Evolutionary conservation across 2,888 invertebrate species (phyloP).

Genomic region (Parnassius orleans): DNA sequence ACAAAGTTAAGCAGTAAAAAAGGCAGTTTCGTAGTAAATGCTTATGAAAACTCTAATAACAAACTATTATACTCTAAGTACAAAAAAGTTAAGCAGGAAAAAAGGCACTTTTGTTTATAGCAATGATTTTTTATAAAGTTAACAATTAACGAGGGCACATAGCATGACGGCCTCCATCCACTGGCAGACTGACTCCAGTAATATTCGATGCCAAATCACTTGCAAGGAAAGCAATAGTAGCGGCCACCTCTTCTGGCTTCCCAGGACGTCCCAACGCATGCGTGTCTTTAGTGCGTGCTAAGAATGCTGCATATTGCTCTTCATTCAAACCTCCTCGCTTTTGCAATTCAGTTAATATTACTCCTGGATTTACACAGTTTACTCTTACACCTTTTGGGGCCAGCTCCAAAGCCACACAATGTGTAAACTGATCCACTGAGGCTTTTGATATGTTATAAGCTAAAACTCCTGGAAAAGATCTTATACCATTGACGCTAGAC

Average conservation of each 20-base stretch:
- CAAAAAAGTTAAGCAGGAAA: constrained; percentile 10
- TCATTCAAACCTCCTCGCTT: constrained; percentile 91
- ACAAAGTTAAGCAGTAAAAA: constrained; percentile 16
- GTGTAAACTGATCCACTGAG: constrained; percentile 96
- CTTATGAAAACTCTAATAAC: constrained; percentile 11
- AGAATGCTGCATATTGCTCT: constrained; percentile 90
- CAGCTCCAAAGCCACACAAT: constrained; percentile 93
- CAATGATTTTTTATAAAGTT: neutral
- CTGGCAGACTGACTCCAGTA: constrained; percentile 93
- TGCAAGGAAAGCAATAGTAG: constrained; percentile 94
- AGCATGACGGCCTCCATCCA: constrained; percentile 97
- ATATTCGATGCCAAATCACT: constrained; percentile 93
- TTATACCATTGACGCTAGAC: constrained; percentile 95
- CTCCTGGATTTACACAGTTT: constrained; percentile 96
- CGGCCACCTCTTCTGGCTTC: constrained; percentile 91
- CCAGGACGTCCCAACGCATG: constrained; percentile 96
- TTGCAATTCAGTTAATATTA: constrained; percentile 93
- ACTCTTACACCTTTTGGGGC: constrained; percentile 92
- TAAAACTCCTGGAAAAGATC: constrained; percentile 93
- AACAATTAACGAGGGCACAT: constrained; percentile 91
- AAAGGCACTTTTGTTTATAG: constrained; percentile 16
- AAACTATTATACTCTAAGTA: constrained; percentile 22
- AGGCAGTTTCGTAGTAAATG: constrained; percentile 17
- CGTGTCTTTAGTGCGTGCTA: constrained; percentile 91
- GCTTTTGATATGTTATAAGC: constrained; percentile 97